These are phyloP conservation scores for Akabosia matsudoensis DNA, from an alignment of 1,140 invertebrate genomes.

Conservation along the genomic window DNA sequence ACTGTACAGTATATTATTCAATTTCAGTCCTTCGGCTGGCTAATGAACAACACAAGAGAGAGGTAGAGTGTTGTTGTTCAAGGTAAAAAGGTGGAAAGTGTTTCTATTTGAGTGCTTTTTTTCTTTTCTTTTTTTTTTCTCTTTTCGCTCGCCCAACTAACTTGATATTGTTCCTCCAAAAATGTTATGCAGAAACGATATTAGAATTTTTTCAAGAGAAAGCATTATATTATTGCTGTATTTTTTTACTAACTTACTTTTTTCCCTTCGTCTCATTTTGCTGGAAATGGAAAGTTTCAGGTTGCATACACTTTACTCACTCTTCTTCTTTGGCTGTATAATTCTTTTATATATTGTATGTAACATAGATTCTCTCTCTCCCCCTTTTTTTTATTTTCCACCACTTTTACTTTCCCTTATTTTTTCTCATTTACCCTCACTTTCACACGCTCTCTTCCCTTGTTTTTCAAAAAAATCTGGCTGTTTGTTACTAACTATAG, in stretches of 20 bases:
- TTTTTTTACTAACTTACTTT: background rate
- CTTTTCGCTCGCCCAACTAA: background rate
- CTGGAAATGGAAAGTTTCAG: slow-evolving; percentile 15
- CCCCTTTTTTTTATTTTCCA: background rate
- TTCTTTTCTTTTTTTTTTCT: background rate
- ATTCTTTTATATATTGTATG: background rate
- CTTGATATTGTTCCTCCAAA: background rate
- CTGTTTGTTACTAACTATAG: background rate
- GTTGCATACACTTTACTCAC: slow-evolving; percentile 13
- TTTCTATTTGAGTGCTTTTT: slow-evolving; percentile 12
- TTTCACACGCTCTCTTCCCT: background rate
- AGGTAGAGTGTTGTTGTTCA: slow-evolving; percentile 7
- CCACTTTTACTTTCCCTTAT: background rate
- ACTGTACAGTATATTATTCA: background rate
- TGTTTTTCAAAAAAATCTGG: background rate
- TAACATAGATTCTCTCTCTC: background rate
- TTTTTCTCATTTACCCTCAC: slow-evolving; percentile 22
- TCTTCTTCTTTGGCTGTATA: too few relatives aligned
- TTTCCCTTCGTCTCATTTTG: background rate
- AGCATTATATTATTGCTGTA: background rate
- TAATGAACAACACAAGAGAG: background rate
- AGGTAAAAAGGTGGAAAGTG: slow-evolving; percentile 18
- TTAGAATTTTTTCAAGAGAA: slow-evolving; percentile 1
- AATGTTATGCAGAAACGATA: background rate
- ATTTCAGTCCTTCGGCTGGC: background rate